Conservation (phyloP, 2,888 invertebrate genomes). For the Rosalia funebris region DNA sequence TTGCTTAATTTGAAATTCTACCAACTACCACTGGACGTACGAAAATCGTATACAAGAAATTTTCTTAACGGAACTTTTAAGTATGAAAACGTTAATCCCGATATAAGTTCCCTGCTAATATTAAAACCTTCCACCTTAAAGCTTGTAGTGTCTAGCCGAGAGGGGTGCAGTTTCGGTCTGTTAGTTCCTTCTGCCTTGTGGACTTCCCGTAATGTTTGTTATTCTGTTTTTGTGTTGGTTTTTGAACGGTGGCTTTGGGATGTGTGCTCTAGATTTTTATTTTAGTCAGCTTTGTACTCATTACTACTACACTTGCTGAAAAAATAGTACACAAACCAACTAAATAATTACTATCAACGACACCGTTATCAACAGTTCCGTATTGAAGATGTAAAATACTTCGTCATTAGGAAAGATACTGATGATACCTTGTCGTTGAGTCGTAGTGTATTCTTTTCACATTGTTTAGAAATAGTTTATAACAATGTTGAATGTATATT, state of each 20-base stretch:
- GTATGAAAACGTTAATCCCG: too few species aligned
- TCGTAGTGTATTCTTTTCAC: conserved; percentile 14
- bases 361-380: neutral
- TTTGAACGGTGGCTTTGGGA: conserved; percentile 55
- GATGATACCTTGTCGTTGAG: conserved; percentile 12
- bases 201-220: conserved; percentile 52
- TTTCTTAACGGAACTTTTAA: too few species aligned
- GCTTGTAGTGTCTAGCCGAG: conserved; percentile 31
- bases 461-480: conserved; percentile 22
- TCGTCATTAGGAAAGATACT: too few species aligned
- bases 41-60: too few species aligned
- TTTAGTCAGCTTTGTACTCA: conserved; percentile 44
- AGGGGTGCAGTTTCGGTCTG: conserved; percentile 33
- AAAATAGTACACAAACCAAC: conserved; percentile 23
- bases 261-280: conserved; percentile 51
- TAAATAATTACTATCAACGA: conserved; percentile 19
- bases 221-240: conserved; percentile 56
- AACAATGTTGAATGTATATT: conserved; percentile 21
- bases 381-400: neutral
- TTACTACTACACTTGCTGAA: conserved; percentile 21
- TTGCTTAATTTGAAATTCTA: too few species aligned
- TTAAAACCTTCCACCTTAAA: too few species aligned
- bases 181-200: conserved; percentile 53
- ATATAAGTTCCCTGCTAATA: too few species aligned
- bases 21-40: too few species aligned